Conservation (phyloP, 2,888 invertebrate species). For the Calliopum simillimum region DNA sequence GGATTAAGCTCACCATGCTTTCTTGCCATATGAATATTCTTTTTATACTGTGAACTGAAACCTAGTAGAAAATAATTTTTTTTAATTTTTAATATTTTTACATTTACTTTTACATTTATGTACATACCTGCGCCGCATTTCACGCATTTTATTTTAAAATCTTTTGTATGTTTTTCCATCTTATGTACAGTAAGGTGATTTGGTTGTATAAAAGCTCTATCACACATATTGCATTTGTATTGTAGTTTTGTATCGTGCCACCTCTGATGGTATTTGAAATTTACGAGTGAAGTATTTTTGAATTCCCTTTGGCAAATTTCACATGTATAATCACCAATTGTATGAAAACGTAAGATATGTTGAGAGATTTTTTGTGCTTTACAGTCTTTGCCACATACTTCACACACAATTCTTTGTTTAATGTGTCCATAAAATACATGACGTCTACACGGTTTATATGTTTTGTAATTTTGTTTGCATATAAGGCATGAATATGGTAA, state of each 20-base stretch:
- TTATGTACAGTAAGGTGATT: slow-evolving; percentile 16
- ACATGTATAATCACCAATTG: slow-evolving; percentile 30
- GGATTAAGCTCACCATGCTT: slow-evolving; percentile 30
- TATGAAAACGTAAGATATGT: slow-evolving; percentile 32
- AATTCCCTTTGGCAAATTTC: slow-evolving; percentile 26
- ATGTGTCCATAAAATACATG: too few relatives aligned
- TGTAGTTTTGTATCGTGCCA: slow-evolving; percentile 27
- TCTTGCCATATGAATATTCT: slow-evolving; percentile 16
- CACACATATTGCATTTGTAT: slow-evolving; percentile 24
- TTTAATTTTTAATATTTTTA: background rate
- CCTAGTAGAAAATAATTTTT: slow-evolving; percentile 8
- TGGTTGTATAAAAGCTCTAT: slow-evolving; percentile 24
- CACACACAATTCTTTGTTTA: too few relatives aligned
- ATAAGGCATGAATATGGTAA: too few relatives aligned
- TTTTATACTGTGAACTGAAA: slow-evolving; percentile 24
- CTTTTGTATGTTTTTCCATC: slow-evolving; percentile 25
- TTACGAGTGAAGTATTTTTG: slow-evolving; percentile 19
- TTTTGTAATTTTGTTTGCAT: too few relatives aligned
- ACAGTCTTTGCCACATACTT: too few relatives aligned
- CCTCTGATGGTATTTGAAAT: slow-evolving; percentile 31
- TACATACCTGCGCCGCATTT: slow-evolving; percentile 28
- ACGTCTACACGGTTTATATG: too few relatives aligned
- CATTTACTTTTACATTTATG: too few relatives aligned
- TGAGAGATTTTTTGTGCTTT: too few relatives aligned
- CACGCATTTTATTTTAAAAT: slow-evolving; percentile 26